phyloP scores from a whole-genome alignment of 2,113 vertebrate species.

The Thalassarche chlororhynchos region DNA sequence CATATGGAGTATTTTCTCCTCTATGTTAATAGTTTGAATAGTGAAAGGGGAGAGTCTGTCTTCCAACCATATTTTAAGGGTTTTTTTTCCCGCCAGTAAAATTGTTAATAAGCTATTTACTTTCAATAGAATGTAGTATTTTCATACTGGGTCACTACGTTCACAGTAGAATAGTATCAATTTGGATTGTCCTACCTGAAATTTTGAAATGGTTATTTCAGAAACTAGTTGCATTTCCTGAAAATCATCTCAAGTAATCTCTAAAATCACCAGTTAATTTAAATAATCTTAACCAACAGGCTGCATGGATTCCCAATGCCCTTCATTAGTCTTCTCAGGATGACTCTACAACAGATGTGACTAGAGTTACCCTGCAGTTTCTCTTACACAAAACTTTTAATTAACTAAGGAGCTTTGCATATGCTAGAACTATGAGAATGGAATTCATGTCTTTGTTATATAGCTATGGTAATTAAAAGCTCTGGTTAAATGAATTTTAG shows the following conservation, averaged over 20 bases:
- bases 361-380: background rate
- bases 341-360: background rate
- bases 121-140: background rate
- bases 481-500: background rate
- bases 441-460: background rate
- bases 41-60: background rate
- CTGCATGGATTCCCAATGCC: background rate
- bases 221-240: background rate
- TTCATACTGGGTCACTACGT: background rate
- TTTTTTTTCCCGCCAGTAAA: background rate
- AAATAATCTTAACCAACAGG: background rate
- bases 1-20: background rate
- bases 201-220: background rate
- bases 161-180: background rate
- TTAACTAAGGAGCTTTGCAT: background rate
- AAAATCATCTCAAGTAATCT: background rate
- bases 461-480: background rate
- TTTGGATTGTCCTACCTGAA: background rate
- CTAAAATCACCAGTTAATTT: background rate
- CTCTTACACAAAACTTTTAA: background rate
- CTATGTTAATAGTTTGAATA: background rate
- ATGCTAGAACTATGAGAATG: background rate
- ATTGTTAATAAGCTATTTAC: background rate
- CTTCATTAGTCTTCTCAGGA: background rate
- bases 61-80: background rate